These are phyloP conservation scores for Galleria mellonella DNA, from an alignment of 1,140 invertebrate genomes.

Conservation along the genomic window DNA sequence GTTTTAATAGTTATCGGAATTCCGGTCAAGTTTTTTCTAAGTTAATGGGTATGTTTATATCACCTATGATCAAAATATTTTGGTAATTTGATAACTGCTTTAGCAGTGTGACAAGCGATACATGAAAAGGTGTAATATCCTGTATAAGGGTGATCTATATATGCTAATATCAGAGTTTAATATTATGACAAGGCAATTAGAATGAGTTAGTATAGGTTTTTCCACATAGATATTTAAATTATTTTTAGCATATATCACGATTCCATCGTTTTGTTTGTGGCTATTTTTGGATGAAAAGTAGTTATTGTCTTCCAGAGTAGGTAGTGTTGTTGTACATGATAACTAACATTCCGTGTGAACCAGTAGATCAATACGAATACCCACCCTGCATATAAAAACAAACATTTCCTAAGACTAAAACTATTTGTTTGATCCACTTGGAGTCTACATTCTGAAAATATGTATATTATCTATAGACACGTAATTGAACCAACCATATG, in stretches of 20 bases:
- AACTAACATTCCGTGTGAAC: slow-evolving; percentile 4
- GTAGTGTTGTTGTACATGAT: background rate
- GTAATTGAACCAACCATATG: too few relatives aligned
- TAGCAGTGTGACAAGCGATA: background rate
- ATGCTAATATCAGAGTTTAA: background rate
- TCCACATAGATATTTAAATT: background rate
- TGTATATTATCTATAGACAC: too few relatives aligned
- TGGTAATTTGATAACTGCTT: background rate
- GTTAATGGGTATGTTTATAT: slow-evolving; percentile 2
- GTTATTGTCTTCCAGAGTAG: background rate
- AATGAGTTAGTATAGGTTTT: background rate
- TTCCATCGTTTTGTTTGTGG: slow-evolving; percentile 1
- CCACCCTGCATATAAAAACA: too few relatives aligned
- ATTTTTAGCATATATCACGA: too few relatives aligned
- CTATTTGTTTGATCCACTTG: too few relatives aligned
- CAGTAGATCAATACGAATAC: background rate
- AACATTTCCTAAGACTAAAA: too few relatives aligned
- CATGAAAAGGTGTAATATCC: background rate
- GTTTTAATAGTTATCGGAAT: background rate
- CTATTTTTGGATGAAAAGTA: background rate
- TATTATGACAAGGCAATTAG: slow-evolving; percentile 2
- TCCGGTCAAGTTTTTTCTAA: background rate
- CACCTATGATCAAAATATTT: slow-evolving; percentile 4
- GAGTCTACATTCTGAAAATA: too few relatives aligned
- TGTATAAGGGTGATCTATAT: slow-evolving; percentile 1